A percentile compares a stretch with the other conserved stretches of the same genome.
Evolutionary conservation across 1,140 invertebrate species (phyloP).

Genomic region (Amphibalanus amphitrite): DNA sequence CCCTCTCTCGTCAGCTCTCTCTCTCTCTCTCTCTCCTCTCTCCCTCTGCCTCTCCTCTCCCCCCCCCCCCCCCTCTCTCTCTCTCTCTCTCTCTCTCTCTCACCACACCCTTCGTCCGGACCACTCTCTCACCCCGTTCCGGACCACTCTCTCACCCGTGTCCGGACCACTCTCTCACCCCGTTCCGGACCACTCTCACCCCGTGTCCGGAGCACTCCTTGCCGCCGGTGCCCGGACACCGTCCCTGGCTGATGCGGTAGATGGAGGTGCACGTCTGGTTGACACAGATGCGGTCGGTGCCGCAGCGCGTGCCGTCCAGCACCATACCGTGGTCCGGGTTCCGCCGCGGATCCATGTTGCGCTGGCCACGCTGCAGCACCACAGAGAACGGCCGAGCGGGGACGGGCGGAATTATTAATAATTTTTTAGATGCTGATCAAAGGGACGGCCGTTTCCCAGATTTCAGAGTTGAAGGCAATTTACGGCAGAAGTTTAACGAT

Average conservation of each 20-base stretch:
- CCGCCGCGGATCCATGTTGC: conserved; percentile 43
- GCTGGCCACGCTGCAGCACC: conserved; percentile 40
- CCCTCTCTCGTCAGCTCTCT: too few relatives aligned
- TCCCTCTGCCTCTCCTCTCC: too few relatives aligned
- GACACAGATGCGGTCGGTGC: conserved; percentile 69
- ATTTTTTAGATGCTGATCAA: too few relatives aligned
- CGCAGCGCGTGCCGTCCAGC: conserved; percentile 76
- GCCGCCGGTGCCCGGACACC: conserved; percentile 74
- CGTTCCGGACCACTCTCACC: conserved; percentile 36
- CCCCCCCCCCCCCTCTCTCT: too few relatives aligned
- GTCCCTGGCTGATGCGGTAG: conserved; percentile 60
- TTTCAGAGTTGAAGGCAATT: not conserved
- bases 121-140: not conserved
- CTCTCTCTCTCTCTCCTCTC: too few relatives aligned
- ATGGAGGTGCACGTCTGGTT: conserved; percentile 79
- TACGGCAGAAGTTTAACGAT: not conserved
- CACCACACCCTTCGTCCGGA: too few relatives aligned
- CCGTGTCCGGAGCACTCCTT: conserved; percentile 84
- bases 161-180: conserved; percentile 48
- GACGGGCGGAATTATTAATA: not conserved
- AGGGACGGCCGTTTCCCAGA: not conserved
- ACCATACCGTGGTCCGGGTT: conserved; percentile 54
- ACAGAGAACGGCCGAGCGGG: not conserved
- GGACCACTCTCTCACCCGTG: conserved; percentile 57
- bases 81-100: too few relatives aligned